phyloP scores from a whole-genome alignment of 2,113 vertebrate genomes.

The Triplophysa rosa region DNA sequence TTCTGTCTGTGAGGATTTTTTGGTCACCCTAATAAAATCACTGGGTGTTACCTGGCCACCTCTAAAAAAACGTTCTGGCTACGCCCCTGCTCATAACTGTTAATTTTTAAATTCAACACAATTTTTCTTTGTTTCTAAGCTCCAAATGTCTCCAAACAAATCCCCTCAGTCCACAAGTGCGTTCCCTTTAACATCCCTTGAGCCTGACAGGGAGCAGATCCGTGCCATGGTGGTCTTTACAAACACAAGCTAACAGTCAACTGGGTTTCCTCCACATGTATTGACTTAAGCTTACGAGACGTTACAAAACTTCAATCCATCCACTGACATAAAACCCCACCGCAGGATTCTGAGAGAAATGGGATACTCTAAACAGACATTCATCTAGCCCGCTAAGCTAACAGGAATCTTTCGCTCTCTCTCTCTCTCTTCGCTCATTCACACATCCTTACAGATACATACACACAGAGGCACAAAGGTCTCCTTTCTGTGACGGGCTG shows the following conservation, averaged over 20 bases:
- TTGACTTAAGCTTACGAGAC: conserved; percentile 49
- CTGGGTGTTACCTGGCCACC: too few relatives aligned
- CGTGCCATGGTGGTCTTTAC: conserved; percentile 41
- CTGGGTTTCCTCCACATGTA: conserved; percentile 44
- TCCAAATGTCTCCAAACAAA: neutral
- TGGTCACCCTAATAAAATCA: too few relatives aligned
- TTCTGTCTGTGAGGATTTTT: too few relatives aligned
- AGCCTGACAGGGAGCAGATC: conserved; percentile 46
- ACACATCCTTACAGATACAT: conserved; percentile 27
- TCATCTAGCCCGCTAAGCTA: conserved; percentile 21
- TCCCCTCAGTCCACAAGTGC: neutral
- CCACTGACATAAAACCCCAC: conserved; percentile 37
- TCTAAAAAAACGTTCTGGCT: too few relatives aligned
- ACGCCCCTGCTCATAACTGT: too few relatives aligned
- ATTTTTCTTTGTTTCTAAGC: neutral
- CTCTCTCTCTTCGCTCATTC: conserved; percentile 3
- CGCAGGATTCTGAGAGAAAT: conserved; percentile 44
- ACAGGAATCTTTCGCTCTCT: conserved; percentile 23
- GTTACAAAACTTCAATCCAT: conserved; percentile 46
- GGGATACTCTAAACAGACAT: conserved; percentile 45
- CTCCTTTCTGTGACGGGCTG: conserved; percentile 52
- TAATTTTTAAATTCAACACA: neutral
- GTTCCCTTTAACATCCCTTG: neutral
- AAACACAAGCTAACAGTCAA: conserved; percentile 45
- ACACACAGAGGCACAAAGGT: conserved; percentile 48